A percentile compares a stretch with the other conserved stretches of the same genome.
Conservation (phyloP, 2,113 vertebrate species). For the Prolemur simus region DNA sequence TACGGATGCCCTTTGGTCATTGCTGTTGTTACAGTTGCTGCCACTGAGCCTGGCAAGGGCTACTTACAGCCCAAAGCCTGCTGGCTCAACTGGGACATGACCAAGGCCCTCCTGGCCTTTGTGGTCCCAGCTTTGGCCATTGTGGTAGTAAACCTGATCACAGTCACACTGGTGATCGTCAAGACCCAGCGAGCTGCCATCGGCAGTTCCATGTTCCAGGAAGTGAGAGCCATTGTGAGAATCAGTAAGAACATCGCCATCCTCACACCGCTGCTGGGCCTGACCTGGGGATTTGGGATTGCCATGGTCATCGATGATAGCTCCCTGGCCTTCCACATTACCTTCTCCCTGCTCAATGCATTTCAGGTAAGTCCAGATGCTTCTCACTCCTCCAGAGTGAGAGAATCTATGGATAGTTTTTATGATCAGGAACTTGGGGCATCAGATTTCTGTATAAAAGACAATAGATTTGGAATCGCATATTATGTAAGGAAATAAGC, state of each 20-base stretch:
- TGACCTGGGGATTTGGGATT: slow-evolving; percentile 92
- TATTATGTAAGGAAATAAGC: neutral
- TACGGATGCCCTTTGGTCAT: slow-evolving; percentile 91
- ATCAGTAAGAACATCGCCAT: slow-evolving; percentile 88
- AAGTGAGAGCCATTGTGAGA: slow-evolving; percentile 80
- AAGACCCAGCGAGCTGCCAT: slow-evolving; percentile 84
- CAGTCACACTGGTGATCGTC: slow-evolving; percentile 86
- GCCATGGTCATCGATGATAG: slow-evolving; percentile 63
- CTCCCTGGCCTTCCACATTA: slow-evolving; percentile 79
- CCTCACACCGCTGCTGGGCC: slow-evolving; percentile 91
- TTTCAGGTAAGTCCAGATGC: slow-evolving; percentile 87
- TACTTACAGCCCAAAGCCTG: slow-evolving; percentile 86
- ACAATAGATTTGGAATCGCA: neutral
- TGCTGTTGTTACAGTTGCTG: slow-evolving; percentile 87
- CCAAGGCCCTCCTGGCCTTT: slow-evolving; percentile 90
- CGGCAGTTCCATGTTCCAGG: slow-evolving; percentile 84
- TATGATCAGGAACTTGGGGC: neutral
- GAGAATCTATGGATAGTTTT: neutral
- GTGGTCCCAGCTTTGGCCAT: slow-evolving; percentile 90
- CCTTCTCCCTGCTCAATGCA: slow-evolving; percentile 89
- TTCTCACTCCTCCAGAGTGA: neutral
- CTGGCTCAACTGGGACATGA: slow-evolving; percentile 91
- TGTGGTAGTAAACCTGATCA: slow-evolving; percentile 86
- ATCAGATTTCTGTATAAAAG: neutral
- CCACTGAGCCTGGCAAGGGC: slow-evolving; percentile 83